Percentiles rank a stretch among this genome's conserved stretches.
Conservation (phyloP, 2,888 invertebrate species). For the Tenthredo scrophulariae region DNA sequence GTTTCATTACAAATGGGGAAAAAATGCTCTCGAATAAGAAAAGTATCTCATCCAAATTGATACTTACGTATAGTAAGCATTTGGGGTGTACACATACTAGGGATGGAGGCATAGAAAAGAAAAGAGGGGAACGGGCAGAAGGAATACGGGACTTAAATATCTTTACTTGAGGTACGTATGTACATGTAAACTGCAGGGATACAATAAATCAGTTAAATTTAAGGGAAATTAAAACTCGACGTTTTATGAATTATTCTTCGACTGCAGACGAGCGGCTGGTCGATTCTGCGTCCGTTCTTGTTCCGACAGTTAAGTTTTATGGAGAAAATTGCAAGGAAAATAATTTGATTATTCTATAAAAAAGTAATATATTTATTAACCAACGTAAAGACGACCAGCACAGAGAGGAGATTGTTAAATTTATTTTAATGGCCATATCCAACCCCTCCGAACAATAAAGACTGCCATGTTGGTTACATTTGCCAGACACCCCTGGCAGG, state of each 20-base stretch:
- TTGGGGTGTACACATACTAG: conserved; percentile 14
- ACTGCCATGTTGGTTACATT: conserved; percentile 51
- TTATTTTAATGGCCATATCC: conserved; percentile 53
- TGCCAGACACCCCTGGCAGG: conserved; percentile 51
- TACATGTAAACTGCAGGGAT: background rate
- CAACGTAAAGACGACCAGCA: conserved; percentile 29
- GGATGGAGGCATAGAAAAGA: background rate
- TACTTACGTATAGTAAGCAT: conserved; percentile 38
- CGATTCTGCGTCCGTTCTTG: conserved; percentile 23
- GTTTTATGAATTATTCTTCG: background rate
- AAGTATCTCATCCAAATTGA: conserved; percentile 44
- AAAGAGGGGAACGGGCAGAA: background rate
- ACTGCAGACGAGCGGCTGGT: background rate
- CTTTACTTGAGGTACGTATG: background rate
- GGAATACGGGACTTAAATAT: background rate
- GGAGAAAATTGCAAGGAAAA: conserved; percentile 1
- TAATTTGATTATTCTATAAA: conserved; percentile 42
- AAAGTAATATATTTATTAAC: conserved; percentile 51
- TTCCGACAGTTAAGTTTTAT: conserved; percentile 23
- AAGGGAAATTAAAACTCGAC: background rate
- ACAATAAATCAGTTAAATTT: conserved; percentile 3
- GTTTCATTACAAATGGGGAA: conserved; percentile 40
- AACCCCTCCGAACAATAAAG: conserved; percentile 46
- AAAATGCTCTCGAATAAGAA: conserved; percentile 38
- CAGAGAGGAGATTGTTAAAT: conserved; percentile 41